These are phyloP conservation scores for Galagoides demidoff DNA, from an alignment of 2,797 vertebrate genomes.

Conservation along the genomic window DNA sequence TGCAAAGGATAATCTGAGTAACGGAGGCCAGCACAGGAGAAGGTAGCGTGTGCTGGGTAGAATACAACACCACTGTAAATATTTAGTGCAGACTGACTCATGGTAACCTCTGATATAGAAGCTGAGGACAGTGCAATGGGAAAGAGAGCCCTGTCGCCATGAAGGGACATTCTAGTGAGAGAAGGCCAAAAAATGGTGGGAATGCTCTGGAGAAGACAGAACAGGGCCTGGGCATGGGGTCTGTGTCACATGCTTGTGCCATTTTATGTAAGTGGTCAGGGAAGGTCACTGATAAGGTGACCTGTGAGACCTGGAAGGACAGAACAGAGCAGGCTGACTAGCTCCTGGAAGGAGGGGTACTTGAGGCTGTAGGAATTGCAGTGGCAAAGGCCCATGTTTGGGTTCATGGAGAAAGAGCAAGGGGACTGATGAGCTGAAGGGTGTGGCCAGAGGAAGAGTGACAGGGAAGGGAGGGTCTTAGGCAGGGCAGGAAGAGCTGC, in stretches of 20 bases:
- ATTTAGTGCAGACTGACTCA: background rate
- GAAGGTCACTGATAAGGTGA: background rate
- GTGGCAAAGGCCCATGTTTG: background rate
- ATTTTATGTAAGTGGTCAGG: background rate
- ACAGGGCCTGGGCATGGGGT: background rate
- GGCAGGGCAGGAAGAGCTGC: background rate
- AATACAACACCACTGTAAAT: background rate
- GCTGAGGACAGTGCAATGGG: background rate
- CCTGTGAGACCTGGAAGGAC: background rate
- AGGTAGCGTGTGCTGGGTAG: background rate
- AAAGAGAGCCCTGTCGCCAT: background rate
- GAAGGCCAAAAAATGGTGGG: rapidly evolving
- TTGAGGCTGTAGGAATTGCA: background rate
- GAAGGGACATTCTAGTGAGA: background rate
- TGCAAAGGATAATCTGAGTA: background rate
- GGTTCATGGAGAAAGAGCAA: background rate
- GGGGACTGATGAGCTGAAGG: background rate
- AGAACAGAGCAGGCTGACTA: background rate
- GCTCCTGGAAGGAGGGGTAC: background rate
- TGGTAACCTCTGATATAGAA: background rate
- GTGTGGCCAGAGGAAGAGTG: background rate
- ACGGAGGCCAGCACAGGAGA: background rate
- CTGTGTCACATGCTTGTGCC: too few species aligned
- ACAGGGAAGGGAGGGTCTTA: background rate
- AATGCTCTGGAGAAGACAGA: background rate